Conservation (phyloP, 2,888 invertebrate genomes). For the Arrhopalites spinosus region DNA sequence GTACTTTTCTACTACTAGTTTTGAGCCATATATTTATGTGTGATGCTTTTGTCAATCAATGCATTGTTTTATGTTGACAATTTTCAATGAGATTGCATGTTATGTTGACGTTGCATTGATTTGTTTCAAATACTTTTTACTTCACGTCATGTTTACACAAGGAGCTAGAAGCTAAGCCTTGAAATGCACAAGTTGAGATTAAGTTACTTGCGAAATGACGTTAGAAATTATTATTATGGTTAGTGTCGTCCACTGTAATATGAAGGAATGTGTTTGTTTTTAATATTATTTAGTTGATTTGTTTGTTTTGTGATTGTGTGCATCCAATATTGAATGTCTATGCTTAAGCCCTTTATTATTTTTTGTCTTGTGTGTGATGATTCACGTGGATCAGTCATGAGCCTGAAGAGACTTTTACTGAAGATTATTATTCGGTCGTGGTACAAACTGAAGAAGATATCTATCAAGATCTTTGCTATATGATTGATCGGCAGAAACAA, state of each 20-base stretch:
- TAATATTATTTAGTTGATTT: too few relatives aligned
- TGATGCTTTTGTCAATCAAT: not conserved
- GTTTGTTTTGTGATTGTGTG: too few relatives aligned
- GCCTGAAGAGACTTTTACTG: conserved; percentile 48
- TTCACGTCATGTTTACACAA: conserved; percentile 16
- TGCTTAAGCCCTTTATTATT: conserved; percentile 37
- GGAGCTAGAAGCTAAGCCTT: not conserved
- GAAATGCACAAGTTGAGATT: not conserved
- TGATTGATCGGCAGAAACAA: conserved; percentile 55
- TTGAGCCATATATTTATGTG: not conserved
- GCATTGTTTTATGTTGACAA: not conserved
- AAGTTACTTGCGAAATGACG: too few relatives aligned
- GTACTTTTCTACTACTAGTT: conserved; percentile 12
- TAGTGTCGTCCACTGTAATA: too few relatives aligned
- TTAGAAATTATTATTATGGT: too few relatives aligned
- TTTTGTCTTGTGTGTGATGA: conserved; percentile 36
- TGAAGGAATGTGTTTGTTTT: too few relatives aligned
- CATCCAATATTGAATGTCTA: conserved; percentile 15
- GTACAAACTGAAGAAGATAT: conserved; percentile 76
- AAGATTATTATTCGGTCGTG: conserved; percentile 55
- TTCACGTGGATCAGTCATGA: conserved; percentile 36
- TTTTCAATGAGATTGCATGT: not conserved
- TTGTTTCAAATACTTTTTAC: conserved; percentile 5
- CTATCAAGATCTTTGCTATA: conserved; percentile 88
- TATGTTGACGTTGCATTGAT: not conserved